Evolutionary conservation across 1,140 invertebrate species (phyloP).

Genomic region (Calosoma granatense): DNA sequence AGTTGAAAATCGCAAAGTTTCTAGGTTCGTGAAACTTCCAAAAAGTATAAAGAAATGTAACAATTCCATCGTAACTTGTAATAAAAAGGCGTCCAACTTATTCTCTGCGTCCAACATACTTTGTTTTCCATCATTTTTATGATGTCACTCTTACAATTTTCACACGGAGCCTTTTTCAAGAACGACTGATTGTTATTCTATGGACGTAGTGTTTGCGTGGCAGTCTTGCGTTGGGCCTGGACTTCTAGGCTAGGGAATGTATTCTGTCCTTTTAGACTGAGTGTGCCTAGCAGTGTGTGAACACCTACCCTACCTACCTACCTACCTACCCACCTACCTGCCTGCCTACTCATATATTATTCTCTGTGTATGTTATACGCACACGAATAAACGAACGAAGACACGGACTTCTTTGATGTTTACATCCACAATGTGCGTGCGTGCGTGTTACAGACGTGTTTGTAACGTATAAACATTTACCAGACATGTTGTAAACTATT

Average conservation of each 20-base stretch:
- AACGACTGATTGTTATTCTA: slow-evolving; percentile 24
- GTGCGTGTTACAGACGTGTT: no score
- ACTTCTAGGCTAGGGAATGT: no score
- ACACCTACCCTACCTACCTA: no score
- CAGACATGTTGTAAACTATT: no score
- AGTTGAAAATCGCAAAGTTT: no score
- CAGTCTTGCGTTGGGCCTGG: no score
- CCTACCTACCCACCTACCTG: background rate
- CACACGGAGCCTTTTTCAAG: slow-evolving; percentile 4
- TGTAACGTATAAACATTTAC: no score
- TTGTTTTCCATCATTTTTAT: slow-evolving; percentile 24
- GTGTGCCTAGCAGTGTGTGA: no score
- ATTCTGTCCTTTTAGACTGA: no score
- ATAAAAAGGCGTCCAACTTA: slow-evolving; percentile 13
- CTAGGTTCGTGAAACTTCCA: no score
- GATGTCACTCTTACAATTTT: slow-evolving; percentile 20
- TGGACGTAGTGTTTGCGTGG: slow-evolving; percentile 13
- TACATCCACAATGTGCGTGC: no score
- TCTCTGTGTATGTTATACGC: background rate
- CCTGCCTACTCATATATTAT: background rate
- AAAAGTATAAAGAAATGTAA: background rate
- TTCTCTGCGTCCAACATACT: slow-evolving; percentile 21
- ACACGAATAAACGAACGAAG: background rate
- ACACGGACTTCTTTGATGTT: background rate
- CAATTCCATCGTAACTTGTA: background rate